Evolutionary conservation across 2,888 invertebrate species (phyloP).

Genomic region (Aspidiotus rigidus): DNA sequence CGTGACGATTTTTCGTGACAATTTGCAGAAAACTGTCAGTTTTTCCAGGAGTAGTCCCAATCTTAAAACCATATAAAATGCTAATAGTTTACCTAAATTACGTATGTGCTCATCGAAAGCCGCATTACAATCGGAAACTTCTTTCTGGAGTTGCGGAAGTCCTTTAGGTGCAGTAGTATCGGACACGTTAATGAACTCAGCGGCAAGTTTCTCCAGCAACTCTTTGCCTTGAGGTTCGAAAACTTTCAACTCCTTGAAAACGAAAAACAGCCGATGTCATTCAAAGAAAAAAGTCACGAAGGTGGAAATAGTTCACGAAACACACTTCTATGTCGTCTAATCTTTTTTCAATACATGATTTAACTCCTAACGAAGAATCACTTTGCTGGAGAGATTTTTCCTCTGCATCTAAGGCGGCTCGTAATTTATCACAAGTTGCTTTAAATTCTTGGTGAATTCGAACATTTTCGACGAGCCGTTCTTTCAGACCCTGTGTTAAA

Average conservation of each 20-base stretch:
- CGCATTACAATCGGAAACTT: conserved; percentile 59
- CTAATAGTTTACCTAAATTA: conserved; percentile 48
- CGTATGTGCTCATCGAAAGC: conserved; percentile 58
- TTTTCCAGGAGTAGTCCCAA: no score
- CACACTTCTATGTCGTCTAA: conserved; percentile 10
- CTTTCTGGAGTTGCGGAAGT: conserved; percentile 60
- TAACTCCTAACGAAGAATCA: conserved; percentile 75
- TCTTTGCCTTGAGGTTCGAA: conserved; percentile 28
- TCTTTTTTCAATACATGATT: conserved; percentile 57
- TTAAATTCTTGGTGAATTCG: conserved; percentile 75
- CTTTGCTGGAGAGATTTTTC: conserved; percentile 70
- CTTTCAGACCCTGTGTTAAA: conserved; percentile 54
- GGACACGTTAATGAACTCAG: conserved; percentile 54
- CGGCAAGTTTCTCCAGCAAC: conserved; percentile 16
- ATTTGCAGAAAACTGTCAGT: conserved; percentile 8
- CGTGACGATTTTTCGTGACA: no score
- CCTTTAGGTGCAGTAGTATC: conserved; percentile 75
- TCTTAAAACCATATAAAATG: no score
- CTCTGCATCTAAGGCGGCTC: conserved; percentile 72
- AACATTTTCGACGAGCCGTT: conserved; percentile 75
- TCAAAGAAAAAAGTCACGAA: not conserved
- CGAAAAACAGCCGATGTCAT: not conserved
- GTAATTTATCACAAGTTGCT: conserved; percentile 61
- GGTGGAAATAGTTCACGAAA: not conserved
- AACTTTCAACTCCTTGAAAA: conserved; percentile 22